A percentile compares a stretch with the other conserved stretches of the same genome.
Evolutionary conservation across 2,888 invertebrate species (phyloP).

Genomic region (Caenorhabditis doughertyi): DNA sequence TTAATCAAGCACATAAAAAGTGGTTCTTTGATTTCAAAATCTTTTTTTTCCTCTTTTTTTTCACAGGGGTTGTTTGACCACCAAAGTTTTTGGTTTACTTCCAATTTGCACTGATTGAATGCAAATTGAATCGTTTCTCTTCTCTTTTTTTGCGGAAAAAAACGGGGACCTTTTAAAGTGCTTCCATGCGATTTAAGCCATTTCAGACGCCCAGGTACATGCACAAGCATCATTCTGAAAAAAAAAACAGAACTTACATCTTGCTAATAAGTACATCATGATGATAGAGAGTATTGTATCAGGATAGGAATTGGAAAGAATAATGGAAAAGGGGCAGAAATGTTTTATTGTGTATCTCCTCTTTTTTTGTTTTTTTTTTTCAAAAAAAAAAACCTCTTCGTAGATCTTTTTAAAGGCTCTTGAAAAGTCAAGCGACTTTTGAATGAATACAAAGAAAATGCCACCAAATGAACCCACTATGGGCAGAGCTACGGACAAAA

Average conservation of each 20-base stretch:
- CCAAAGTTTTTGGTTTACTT: slow-evolving; percentile 23
- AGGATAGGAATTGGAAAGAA: slow-evolving; percentile 1
- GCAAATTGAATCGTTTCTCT: slow-evolving; percentile 32
- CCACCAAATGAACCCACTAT: slow-evolving; percentile 56
- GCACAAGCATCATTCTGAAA: not conserved
- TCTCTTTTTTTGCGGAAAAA: slow-evolving; percentile 7
- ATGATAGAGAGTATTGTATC: not conserved
- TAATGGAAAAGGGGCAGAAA: slow-evolving; percentile 3
- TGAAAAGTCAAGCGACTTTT: not conserved
- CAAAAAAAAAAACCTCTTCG: slow-evolving; percentile 36
- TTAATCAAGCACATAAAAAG: too few species aligned
- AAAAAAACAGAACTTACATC: slow-evolving; percentile 38
- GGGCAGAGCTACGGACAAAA: slow-evolving; percentile 14
- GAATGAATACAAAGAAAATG: slow-evolving; percentile 24
- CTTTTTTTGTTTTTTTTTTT: not conserved
- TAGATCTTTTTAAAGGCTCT: slow-evolving; percentile 29
- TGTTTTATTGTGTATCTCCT: not conserved
- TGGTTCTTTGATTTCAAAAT: not conserved
- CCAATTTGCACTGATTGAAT: slow-evolving; percentile 35
- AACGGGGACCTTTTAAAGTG: slow-evolving; percentile 24
- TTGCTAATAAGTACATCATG: slow-evolving; percentile 52
- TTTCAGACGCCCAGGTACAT: not conserved
- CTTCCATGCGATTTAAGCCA: slow-evolving; percentile 1
- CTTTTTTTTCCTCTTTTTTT: not conserved
- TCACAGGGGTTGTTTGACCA: too few species aligned